phyloP scores from a whole-genome alignment of 2,797 vertebrate species.

The Thaleichthys pacificus region DNA sequence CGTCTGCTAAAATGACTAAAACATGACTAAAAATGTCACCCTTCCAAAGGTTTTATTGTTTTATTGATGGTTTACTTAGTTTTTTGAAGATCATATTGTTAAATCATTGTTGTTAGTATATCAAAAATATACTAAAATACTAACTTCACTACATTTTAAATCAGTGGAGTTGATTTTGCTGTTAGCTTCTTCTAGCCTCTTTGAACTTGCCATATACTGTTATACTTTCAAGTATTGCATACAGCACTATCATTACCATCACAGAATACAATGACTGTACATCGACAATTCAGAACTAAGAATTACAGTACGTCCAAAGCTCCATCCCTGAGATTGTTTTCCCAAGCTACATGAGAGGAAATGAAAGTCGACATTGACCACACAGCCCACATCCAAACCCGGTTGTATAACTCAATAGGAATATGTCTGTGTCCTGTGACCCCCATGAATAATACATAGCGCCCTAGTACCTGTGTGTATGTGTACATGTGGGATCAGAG shows the following conservation, averaged over 20 bases:
- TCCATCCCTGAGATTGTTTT: conserved; percentile 9
- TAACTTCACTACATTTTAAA: no score
- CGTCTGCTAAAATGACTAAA: no score
- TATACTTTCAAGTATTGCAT: no score
- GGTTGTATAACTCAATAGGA: conserved; percentile 50
- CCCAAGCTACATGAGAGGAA: conserved; percentile 52
- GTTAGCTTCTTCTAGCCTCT: no score
- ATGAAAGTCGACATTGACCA: conserved; percentile 68
- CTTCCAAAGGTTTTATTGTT: no score
- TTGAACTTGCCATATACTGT: no score
- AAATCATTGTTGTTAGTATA: no score
- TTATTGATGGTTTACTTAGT: no score
- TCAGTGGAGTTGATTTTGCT: no score
- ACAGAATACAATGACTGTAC: neutral
- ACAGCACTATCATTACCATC: neutral
- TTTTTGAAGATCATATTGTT: no score
- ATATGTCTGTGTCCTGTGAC: conserved; percentile 52
- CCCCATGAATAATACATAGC: conserved; percentile 47
- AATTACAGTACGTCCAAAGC: neutral
- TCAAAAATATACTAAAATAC: no score
- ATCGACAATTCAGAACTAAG: neutral
- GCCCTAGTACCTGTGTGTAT: conserved; percentile 42
- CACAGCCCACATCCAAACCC: conserved; percentile 61
- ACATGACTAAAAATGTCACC: no score
- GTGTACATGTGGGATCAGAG: conserved; percentile 18